phyloP scores from a whole-genome alignment of 2,888 invertebrate genomes.

The Mythimna impura region DNA sequence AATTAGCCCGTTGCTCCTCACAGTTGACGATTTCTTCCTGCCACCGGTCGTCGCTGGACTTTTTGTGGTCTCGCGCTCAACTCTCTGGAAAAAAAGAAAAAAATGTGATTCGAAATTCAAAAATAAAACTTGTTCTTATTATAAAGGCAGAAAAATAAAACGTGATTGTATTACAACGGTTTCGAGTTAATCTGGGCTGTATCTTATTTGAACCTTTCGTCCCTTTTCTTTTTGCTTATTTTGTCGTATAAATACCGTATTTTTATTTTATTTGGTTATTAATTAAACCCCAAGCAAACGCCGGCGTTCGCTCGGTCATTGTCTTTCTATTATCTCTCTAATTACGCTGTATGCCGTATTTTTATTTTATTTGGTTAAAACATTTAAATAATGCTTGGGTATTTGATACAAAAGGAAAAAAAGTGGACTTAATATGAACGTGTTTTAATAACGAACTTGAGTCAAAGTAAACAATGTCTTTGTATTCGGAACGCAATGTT shows the following conservation, averaged over 20 bases:
- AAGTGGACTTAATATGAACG: slow-evolving; percentile 33
- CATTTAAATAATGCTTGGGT: slow-evolving; percentile 20
- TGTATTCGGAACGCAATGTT: slow-evolving; percentile 46
- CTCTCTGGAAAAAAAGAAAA: slow-evolving; percentile 79
- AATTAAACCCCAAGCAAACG: too few species aligned
- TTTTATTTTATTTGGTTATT: slow-evolving; percentile 18
- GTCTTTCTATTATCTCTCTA: too few species aligned
- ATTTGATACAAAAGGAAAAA: slow-evolving; percentile 36
- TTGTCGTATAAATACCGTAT: slow-evolving; percentile 2
- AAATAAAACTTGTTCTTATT: slow-evolving; percentile 51
- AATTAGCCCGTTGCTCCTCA: slow-evolving; percentile 86
- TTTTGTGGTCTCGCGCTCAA: slow-evolving; percentile 85
- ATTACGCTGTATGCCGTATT: slow-evolving; percentile 2
- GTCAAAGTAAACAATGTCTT: slow-evolving; percentile 51
- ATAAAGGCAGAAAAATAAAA: slow-evolving; percentile 51
- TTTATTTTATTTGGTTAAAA: slow-evolving; percentile 17
- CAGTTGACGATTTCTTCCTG: slow-evolving; percentile 82
- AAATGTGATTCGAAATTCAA: slow-evolving; percentile 20
- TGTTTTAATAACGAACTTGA: slow-evolving; percentile 46
- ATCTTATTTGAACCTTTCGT: slow-evolving; percentile 23
- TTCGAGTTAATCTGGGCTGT: slow-evolving; percentile 25
- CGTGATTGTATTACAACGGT: slow-evolving; percentile 38
- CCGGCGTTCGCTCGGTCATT: too few species aligned
- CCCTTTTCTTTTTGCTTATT: slow-evolving; percentile 30
- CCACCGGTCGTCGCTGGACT: slow-evolving; percentile 86